phyloP scores from a whole-genome alignment of 92 coral and sea anemone species.

The Bergia sp. region DNA sequence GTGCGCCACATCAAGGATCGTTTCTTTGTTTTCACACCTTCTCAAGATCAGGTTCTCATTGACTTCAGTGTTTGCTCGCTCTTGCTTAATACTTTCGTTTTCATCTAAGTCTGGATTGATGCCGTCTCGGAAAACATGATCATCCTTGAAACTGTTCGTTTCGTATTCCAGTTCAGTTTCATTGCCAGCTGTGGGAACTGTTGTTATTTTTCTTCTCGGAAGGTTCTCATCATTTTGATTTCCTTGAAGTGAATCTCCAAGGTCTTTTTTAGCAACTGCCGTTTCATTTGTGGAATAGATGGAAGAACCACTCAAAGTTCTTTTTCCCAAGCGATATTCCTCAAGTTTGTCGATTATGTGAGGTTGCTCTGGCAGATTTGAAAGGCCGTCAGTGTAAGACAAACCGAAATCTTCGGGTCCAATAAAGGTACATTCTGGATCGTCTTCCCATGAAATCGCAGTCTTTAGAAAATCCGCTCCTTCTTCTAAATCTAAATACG shows the following conservation, averaged over 20 bases:
- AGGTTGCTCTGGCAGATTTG: neutral
- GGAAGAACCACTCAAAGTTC: slow-evolving; percentile 36
- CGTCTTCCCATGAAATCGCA: slow-evolving; percentile 36
- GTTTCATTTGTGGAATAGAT: neutral
- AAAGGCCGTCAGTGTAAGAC: neutral
- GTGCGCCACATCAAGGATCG: neutral
- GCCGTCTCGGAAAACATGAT: neutral
- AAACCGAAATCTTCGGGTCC: slow-evolving; percentile 41
- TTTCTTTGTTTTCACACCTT: slow-evolving; percentile 24
- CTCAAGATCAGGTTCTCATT: neutral
- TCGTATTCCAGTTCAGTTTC: neutral
- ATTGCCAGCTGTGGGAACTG: neutral
- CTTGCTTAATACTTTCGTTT: neutral
- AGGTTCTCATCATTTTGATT: neutral
- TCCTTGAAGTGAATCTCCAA: neutral
- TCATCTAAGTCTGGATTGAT: neutral
- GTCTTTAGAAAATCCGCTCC: slow-evolving; percentile 34
- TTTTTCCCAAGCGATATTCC: slow-evolving; percentile 44
- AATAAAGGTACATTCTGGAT: slow-evolving; percentile 18
- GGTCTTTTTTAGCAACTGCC: neutral
- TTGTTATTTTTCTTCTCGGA: neutral
- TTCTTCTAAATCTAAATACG: slow-evolving; percentile 28
- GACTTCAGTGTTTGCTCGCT: neutral
- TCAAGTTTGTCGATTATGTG: slow-evolving; percentile 14
- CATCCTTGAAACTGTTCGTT: slow-evolving; percentile 4